Conservation (phyloP, 2,113 vertebrate species). For the Malurus elegans region DNA sequence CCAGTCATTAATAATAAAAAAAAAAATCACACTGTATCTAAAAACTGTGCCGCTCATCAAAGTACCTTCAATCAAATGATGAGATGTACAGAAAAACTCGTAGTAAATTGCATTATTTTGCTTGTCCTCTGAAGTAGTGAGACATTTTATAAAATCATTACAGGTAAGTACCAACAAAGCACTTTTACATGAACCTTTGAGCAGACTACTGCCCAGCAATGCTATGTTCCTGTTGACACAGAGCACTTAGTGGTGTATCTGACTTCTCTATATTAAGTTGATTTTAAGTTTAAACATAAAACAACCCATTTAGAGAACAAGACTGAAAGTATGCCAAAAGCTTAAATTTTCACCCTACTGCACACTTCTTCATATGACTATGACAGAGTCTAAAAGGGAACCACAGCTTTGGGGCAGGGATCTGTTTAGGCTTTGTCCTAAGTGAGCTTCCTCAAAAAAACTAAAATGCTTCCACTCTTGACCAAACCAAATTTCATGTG, state of each 20-base stretch:
- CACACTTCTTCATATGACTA: background rate
- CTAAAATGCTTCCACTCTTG: background rate
- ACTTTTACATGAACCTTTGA: background rate
- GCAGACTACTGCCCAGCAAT: background rate
- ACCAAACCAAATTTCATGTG: background rate
- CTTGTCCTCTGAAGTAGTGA: background rate
- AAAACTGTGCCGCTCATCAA: constrained; percentile 5
- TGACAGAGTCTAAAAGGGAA: background rate
- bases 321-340: background rate
- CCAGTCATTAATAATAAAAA: background rate
- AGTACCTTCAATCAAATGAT: background rate
- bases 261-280: background rate
- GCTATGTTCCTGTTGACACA: background rate
- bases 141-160: background rate
- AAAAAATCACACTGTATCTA: background rate
- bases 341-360: background rate
- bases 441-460: background rate
- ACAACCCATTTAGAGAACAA: background rate
- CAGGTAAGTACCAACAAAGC: background rate
- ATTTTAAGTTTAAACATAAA: background rate
- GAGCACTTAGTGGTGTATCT: background rate
- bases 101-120: background rate
- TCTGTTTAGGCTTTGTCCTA: background rate
- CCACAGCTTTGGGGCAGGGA: background rate
- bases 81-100: background rate